Evolutionary conservation across 2,113 vertebrate genomes (phyloP), one percentile per base, ranked within the genome.

Genomic region (Periophthalmus modestus): DNA sequence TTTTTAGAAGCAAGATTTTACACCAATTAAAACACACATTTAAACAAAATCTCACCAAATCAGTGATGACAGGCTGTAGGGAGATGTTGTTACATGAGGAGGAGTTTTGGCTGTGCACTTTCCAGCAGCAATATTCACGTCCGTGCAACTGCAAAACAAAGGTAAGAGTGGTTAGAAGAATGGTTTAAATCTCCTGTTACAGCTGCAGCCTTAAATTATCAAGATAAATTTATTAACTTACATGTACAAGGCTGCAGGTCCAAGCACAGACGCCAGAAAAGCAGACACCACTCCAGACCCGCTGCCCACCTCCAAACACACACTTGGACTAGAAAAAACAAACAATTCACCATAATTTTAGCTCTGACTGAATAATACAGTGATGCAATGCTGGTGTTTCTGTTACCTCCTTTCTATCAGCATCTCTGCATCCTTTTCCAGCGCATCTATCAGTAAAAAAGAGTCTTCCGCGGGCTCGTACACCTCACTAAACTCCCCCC

Each of bases 401-500:
- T 19, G 65, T 39, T 21, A 93, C 92, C 88, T 84, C 28, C 81
- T 73, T 12, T 3, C 57, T 78, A 47, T 85, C 73, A 98, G 88
- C 61, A 76, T 81, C 11, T 83, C 82, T 0, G 91, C 95, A 4
- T 97, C 96, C 57, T 67, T 87, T 91, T 98, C 96, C 63, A 99
- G 91, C 0, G 94, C 95, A 23, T 98, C 96, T 1, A 98, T 92
- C 74, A 99, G 73, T n/a, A 99, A 93, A 79, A 96, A 98, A 0
- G 96, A 96, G 79, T 99, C 97, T 80, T 98, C 96, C 6, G 96
- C 94, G 0, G 97, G 96, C 77, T 96, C 95, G 66, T 98, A 98
- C 5, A 98, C 96, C 0, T 94, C 93, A 3, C 52, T 3, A 61
- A 95, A 97, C 1, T 74, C 73, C 0, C 95, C 95, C 0, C 77